These are phyloP conservation scores for Ondatra zibethicus DNA, from an alignment of 2,113 vertebrate genomes.

Conservation along the genomic window DNA sequence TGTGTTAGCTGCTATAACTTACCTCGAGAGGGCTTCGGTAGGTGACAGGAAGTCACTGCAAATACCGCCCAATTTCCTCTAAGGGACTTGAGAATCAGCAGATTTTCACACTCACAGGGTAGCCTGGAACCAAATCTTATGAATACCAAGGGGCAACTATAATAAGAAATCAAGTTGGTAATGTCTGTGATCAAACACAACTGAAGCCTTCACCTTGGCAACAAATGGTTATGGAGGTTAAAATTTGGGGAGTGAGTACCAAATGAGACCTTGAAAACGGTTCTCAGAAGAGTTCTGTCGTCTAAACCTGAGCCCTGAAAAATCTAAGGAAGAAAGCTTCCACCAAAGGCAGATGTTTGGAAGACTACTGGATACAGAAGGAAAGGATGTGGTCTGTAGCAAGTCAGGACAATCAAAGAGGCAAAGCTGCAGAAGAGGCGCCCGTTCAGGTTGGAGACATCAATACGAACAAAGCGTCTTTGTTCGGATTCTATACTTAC, in stretches of 20 bases:
- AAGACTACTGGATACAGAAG: conserved; percentile 43
- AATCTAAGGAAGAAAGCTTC: conserved; percentile 37
- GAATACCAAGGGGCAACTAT: neutral
- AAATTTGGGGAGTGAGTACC: neutral
- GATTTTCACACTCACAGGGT: neutral
- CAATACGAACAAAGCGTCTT: conserved; percentile 26
- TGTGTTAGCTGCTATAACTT: neutral
- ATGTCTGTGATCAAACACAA: neutral
- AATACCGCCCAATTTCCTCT: neutral
- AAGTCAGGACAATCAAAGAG: conserved; percentile 14
- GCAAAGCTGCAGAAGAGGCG: neutral
- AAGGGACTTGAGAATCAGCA: neutral
- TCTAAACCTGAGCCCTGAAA: conserved; percentile 6
- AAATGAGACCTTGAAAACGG: neutral
- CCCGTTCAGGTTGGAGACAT: neutral
- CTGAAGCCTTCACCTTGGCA: neutral
- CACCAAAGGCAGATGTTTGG: conserved; percentile 60
- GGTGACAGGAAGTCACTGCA: neutral
- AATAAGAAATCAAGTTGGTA: conserved; percentile 24
- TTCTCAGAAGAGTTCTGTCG: neutral
- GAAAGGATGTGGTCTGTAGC: conserved; percentile 13
- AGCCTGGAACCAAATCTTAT: neutral
- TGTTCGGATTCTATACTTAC: conserved; percentile 18
- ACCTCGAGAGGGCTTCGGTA: neutral
- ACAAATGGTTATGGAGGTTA: neutral